Base-by-base conservation (phyloP, 2,797 vertebrate species). In the Molossus molossus region DNA sequence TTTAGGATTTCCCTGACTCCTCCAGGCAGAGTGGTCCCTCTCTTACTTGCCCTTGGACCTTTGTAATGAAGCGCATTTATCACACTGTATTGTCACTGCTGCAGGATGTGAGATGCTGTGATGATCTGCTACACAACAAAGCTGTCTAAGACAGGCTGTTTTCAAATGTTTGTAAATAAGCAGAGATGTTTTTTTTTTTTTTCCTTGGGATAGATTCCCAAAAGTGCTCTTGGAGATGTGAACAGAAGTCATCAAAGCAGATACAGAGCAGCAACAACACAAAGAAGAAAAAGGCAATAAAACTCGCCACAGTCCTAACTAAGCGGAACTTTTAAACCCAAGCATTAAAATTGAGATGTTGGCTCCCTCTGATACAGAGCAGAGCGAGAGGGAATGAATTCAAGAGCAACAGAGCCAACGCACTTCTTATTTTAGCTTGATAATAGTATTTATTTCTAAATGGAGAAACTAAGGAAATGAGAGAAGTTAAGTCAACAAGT, bases 401-500 rank as follows among this genome's bases (percentile, higher is more conserved):
- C 82, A 13, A 67, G 33, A 88, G 9, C 40, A 76, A n/a, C 5
- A 12, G 14, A 53, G 70, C 23, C 20, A 48, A 17, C 8, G 7
- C 0, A 6, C 33, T 69, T 67, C 48, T 64, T 48, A 72, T 86
- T 65, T 60, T 62, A 79, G 82, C 40, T 84, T 75, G 37, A 86
- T 65, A 23, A 13, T 89, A 65, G 82, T 82, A 73, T 87, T 81
- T 84, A 75, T 65, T 91, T 92, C 80, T 65, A 94, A 91, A 37
- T 50, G 64, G 58, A 91, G 33, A n/a, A 89, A 57, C 11, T n/a
- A 95, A 50, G 75, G 87, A 89, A 83, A 93, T 11, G 48, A 93
- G 79, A 93, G 83, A 83, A 72, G 48, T 55, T 73, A 85, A 89
- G 57, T 69, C 84, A 93, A 89, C 84, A 87, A 77, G 62, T 33